phyloP scores from a whole-genome alignment of 1,140 invertebrate genomes.

The Panagrolaimus sp. region DNA sequence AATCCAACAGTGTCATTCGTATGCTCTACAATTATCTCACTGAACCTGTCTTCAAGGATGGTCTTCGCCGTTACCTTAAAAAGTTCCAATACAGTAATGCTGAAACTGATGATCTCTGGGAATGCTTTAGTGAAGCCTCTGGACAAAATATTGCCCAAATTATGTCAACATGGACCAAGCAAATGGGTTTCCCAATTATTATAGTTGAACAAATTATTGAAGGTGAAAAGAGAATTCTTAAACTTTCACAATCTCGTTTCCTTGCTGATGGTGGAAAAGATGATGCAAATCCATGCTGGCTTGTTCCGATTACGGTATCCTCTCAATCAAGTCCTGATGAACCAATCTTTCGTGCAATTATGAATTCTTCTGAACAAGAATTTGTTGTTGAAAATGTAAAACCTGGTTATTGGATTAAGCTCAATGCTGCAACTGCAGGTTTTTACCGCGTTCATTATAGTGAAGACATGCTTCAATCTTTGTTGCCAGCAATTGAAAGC shows the following conservation, averaged over 20 bases:
- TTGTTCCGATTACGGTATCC: conserved; percentile 77
- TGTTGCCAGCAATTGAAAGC: conserved; percentile 75
- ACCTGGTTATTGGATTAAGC: conserved; percentile 46
- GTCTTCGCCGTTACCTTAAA: conserved; percentile 85
- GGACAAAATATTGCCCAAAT: conserved; percentile 81
- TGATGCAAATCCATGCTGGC: conserved; percentile 34
- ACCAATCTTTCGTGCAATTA: conserved; percentile 59
- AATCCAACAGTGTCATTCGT: conserved; percentile 74
- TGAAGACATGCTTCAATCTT: conserved; percentile 70
- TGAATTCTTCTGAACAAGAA: neutral
- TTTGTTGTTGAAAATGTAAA: neutral
- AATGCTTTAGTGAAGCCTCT: conserved; percentile 77
- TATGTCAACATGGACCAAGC: conserved; percentile 89
- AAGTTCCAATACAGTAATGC: conserved; percentile 83
- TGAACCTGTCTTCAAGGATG: conserved; percentile 81
- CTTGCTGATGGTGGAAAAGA: conserved; percentile 40
- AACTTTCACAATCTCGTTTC: conserved; percentile 37
- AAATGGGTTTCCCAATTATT: conserved; percentile 81
- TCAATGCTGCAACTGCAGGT: conserved; percentile 63
- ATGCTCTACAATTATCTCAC: conserved; percentile 95
- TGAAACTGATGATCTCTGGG: conserved; percentile 88
- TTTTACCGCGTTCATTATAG: conserved; percentile 76
- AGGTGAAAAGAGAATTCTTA: conserved; percentile 30
- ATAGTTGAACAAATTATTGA: conserved; percentile 55
- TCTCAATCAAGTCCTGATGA: conserved; percentile 70